Base-by-base conservation (phyloP, 2,888 invertebrate genomes). In the Scaeva pyrastri region DNA sequence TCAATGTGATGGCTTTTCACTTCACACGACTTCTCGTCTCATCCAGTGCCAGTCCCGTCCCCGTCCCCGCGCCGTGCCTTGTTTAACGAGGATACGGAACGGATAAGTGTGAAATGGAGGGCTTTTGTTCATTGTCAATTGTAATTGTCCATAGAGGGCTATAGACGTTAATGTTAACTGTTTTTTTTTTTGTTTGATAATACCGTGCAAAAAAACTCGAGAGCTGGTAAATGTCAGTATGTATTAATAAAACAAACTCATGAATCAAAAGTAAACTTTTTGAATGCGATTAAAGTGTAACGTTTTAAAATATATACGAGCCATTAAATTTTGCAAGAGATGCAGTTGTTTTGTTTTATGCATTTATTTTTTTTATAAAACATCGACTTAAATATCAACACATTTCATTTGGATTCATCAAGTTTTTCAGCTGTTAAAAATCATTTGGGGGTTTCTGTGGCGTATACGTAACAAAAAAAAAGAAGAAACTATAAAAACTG, bases 81-180 rank as follows among this genome's bases (percentile, higher is more conserved):
- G 16, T 48, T 48, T 6, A 19, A 31, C 2, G 31, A 31, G 16
- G 5, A 16, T 48, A 2, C n/a, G 3, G 48, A 16, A 16, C 7
- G 48, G 39, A 19, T 11, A 52, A 68, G 43, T 19, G 55, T 56
- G 74, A 52, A 26, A 21, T 39, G 19, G 11, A 52, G 60, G 48
- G 60, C 60, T 39, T 36, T 55, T 39, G 10, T 68, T 39, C 52
- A 26, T 55, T 68, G 68, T 70, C 60, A 56, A 64, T 62, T 39
- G 41, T 64, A 70, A 71, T 71, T 48, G 68, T 75, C 55, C 55
- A 31, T 64, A 55, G 62, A 55, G 73, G 58, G 58, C n/a, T n/a
- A n/a, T 60, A 58, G 50, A 68, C 31, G 58, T 41, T n/a, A 60
- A 66, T 11, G 41, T 60, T 31, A 70, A 68, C 58, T 70, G 48